Evolutionary conservation across 2,888 invertebrate genomes (phyloP).

Genomic region (Cataglyphis rosenhaueri): DNA sequence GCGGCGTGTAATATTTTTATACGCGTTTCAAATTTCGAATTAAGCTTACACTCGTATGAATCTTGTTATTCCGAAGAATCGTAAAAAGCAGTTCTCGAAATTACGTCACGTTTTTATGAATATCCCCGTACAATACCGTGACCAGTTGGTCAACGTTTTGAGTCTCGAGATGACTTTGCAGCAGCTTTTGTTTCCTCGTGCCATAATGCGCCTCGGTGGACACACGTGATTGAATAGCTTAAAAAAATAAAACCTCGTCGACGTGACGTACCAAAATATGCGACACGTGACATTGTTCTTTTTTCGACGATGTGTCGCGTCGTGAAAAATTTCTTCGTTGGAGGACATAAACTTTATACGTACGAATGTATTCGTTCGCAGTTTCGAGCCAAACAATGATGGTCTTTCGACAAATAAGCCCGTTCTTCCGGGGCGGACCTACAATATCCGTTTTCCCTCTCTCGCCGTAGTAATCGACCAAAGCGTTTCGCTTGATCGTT

Average conservation of each 20-base stretch:
- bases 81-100: not conserved
- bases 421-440: slow-evolving; percentile 15
- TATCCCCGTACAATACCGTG: not conserved
- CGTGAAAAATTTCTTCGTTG: slow-evolving; percentile 72
- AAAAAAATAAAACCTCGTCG: slow-evolving; percentile 69
- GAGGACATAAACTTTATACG: slow-evolving; percentile 77
- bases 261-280: slow-evolving; percentile 64
- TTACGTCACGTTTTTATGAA: not conserved
- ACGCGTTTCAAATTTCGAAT: slow-evolving; percentile 15
- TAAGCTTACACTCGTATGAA: not conserved
- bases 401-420: slow-evolving; percentile 47
- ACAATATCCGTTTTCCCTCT: slow-evolving; percentile 12
- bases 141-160: not conserved
- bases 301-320: slow-evolving; percentile 35
- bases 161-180: not conserved
- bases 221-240: slow-evolving; percentile 63
- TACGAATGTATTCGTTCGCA: slow-evolving; percentile 70
- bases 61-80: not conserved
- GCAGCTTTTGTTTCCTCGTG: slow-evolving; percentile 54
- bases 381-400: slow-evolving; percentile 6
- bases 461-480: slow-evolving; percentile 25
- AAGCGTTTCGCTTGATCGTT: slow-evolving; percentile 39
- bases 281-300: slow-evolving; percentile 74
- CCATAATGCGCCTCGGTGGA: slow-evolving; percentile 54
- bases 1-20: not conserved